A percentile compares a stretch with the other conserved stretches of the same genome.
phyloP scores from a whole-genome alignment of 2,797 vertebrate genomes.

The Acanthiza pusilla region DNA sequence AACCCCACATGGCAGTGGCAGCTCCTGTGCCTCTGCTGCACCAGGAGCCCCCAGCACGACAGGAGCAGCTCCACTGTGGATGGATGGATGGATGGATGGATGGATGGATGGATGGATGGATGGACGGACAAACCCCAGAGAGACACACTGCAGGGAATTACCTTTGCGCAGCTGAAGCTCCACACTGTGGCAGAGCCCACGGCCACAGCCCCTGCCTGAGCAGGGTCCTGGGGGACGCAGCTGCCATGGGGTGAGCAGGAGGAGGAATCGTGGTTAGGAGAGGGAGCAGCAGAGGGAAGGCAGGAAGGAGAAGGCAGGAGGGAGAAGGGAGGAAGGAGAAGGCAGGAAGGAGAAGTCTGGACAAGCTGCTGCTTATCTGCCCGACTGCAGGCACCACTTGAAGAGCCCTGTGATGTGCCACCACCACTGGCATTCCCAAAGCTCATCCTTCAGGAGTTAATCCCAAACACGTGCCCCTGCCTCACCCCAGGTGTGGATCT shows the following conservation, averaged over 20 bases:
- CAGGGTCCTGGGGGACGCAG: fast-evolving
- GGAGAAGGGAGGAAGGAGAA: neutral
- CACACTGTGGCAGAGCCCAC: neutral
- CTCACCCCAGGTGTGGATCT: neutral
- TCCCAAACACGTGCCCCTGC: no score
- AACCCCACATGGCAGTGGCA: fast-evolving
- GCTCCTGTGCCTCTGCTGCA: neutral
- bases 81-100: neutral
- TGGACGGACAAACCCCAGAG: neutral
- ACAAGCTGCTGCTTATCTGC: neutral
- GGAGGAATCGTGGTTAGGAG: neutral
- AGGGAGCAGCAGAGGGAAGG: neutral
- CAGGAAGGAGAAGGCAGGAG: neutral
- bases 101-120: neutral
- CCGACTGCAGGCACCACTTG: fast-evolving
- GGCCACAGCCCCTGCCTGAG: neutral
- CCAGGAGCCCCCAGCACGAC: fast-evolving
- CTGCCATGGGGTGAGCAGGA: neutral
- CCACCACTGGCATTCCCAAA: neutral
- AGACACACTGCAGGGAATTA: neutral
- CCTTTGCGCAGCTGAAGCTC: neutral
- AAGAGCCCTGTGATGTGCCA: neutral
- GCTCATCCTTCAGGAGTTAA: neutral
- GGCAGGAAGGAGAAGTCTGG: neutral
- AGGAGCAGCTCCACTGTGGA: neutral